Evolutionary conservation across 2,113 vertebrate species (phyloP).

Genomic region (Dendropsophus ebraccatus): DNA sequence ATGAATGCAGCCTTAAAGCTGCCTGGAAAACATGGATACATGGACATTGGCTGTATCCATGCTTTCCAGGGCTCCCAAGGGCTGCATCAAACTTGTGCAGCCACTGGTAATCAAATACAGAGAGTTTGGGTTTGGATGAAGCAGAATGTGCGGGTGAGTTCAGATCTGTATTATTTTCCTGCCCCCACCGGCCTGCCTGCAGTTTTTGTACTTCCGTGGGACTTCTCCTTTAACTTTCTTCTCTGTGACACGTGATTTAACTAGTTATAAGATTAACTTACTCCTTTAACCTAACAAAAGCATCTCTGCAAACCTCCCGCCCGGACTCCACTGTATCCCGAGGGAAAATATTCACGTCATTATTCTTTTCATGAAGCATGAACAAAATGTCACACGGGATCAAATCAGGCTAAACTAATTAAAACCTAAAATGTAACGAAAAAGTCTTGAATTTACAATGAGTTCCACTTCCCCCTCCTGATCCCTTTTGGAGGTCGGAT

Average conservation of each 20-base stretch:
- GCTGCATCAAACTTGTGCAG: too few species aligned
- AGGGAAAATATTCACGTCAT: constrained; percentile 63
- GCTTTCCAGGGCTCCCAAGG: too few species aligned
- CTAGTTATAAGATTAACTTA: constrained; percentile 63
- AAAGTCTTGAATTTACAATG: constrained; percentile 59
- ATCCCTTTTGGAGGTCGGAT: constrained; percentile 51
- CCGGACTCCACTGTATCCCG: constrained; percentile 64
- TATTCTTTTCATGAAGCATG: constrained; percentile 66
- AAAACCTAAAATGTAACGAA: constrained; percentile 38
- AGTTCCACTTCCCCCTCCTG: constrained; percentile 56
- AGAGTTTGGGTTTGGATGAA: too few species aligned
- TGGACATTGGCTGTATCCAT: too few species aligned
- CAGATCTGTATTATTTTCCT: too few species aligned
- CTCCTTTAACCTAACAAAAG: constrained; percentile 64
- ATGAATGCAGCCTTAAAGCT: too few species aligned
- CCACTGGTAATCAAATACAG: too few species aligned
- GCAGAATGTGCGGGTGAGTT: too few species aligned
- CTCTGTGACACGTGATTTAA: not conserved
- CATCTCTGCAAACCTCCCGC: constrained; percentile 60
- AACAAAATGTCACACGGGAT: constrained; percentile 65
- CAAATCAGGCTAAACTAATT: constrained; percentile 65
- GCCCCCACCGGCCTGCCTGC: too few species aligned
- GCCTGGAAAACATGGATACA: too few species aligned
- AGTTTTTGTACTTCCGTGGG: too few species aligned
- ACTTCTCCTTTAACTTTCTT: not conserved